Evolutionary conservation across 2,888 invertebrate species (phyloP).

Genomic region (Meiosimyza decipiens): DNA sequence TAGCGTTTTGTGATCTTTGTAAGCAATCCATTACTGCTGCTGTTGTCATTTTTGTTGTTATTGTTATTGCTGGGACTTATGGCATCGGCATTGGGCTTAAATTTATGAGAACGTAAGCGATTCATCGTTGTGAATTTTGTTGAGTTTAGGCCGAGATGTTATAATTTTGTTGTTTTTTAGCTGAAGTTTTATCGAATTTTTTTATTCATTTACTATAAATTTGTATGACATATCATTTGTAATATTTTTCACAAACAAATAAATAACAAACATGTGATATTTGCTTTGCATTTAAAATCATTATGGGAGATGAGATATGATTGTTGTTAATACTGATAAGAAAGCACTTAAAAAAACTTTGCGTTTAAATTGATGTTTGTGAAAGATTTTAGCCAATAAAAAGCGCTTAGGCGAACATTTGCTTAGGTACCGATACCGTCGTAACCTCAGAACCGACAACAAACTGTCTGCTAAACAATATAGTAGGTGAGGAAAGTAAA

Average conservation of each 20-base stretch:
- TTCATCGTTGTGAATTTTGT: slow-evolving; percentile 49
- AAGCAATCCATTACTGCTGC: slow-evolving; percentile 53
- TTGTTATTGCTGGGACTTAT: slow-evolving; percentile 30
- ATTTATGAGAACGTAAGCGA: slow-evolving; percentile 59
- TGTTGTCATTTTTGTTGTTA: slow-evolving; percentile 32
- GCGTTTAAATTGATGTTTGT: too few relatives aligned
- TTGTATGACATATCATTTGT: not conserved
- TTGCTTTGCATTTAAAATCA: not conserved
- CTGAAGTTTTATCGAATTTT: too few relatives aligned
- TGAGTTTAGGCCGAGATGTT: not conserved
- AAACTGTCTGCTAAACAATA: too few relatives aligned
- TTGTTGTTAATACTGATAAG: too few relatives aligned
- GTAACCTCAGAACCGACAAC: too few relatives aligned
- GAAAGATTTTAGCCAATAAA: too few relatives aligned
- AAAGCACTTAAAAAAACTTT: too few relatives aligned
- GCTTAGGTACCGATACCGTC: too few relatives aligned
- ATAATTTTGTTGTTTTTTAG: not conserved
- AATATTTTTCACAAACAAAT: slow-evolving; percentile 3
- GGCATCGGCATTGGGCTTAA: slow-evolving; percentile 50
- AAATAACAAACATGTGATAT: not conserved
- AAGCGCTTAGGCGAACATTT: too few relatives aligned
- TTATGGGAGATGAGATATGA: too few relatives aligned
- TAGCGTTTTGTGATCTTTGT: slow-evolving; percentile 64
- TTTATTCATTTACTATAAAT: not conserved
- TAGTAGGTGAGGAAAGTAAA: too few relatives aligned